A percentile compares a stretch with the other conserved stretches of the same genome.
These are phyloP conservation scores for Artibeus lituratus DNA, from an alignment of 2,797 vertebrate genomes.

Conservation along the genomic window DNA sequence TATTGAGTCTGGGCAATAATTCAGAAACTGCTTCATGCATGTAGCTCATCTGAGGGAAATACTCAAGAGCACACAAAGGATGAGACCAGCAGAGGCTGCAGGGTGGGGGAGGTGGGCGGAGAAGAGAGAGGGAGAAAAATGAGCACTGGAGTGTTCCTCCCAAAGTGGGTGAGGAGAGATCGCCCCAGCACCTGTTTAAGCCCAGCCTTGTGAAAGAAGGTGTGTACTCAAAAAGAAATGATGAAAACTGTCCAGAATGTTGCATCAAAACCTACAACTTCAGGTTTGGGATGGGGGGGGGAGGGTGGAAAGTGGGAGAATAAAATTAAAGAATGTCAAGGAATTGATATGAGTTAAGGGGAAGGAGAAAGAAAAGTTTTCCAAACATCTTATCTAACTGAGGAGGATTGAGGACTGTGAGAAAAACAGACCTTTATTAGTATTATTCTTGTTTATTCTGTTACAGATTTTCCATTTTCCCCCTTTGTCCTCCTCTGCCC, in stretches of 20 bases:
- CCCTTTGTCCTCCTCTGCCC: background rate
- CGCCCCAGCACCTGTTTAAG: background rate
- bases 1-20: background rate
- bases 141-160: background rate
- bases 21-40: background rate
- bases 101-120: background rate
- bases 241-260: background rate
- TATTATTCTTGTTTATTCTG: background rate
- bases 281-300: fast-evolving
- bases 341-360: background rate
- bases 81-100: background rate
- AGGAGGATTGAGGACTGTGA: background rate
- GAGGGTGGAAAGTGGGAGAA: background rate
- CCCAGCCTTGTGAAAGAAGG: background rate
- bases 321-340: background rate
- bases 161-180: fast-evolving
- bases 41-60: background rate
- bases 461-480: background rate
- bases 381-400: background rate
- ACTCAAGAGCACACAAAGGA: background rate
- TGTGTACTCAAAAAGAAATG: background rate
- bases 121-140: background rate
- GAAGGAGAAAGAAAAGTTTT: background rate
- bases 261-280: background rate
- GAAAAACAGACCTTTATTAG: background rate